These are phyloP conservation scores for Numida meleagris DNA, from an alignment of 2,113 vertebrate genomes.

Conservation along the genomic window DNA sequence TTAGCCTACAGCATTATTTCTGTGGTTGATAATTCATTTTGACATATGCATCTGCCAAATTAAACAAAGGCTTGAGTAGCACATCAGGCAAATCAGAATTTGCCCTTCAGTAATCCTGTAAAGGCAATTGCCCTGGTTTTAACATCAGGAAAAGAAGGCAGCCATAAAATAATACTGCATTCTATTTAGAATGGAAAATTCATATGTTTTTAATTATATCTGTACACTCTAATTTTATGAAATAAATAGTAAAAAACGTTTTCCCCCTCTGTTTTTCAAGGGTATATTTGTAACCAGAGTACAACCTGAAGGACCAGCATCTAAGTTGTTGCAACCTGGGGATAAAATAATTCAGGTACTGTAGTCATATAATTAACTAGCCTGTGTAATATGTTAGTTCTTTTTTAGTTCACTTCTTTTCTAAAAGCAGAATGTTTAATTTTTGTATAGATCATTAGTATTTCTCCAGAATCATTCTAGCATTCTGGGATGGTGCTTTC, in stretches of 20 bases:
- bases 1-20: not conserved
- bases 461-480: not conserved
- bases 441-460: not conserved
- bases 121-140: not conserved
- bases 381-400: not conserved
- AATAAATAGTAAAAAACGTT: not conserved
- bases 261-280: constrained; percentile 74
- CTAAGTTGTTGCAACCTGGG: constrained; percentile 92
- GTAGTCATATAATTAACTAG: not conserved
- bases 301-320: constrained; percentile 94
- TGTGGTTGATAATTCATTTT: not conserved
- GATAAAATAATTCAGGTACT: constrained; percentile 94
- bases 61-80: not conserved
- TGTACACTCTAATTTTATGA: not conserved
- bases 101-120: not conserved
- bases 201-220: not conserved
- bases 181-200: not conserved
- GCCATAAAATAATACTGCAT: not conserved
- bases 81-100: not conserved
- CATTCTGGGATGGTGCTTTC: not conserved
- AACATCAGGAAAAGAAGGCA: not conserved
- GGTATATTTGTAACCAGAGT: constrained; percentile 99
- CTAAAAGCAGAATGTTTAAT: not conserved
- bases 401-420: not conserved
- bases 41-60: not conserved